A percentile compares a stretch with the other conserved stretches of the same genome.
These are phyloP conservation scores for Miopithecus talapoin DNA, from an alignment of 2,797 vertebrate species.

Conservation along the genomic window DNA sequence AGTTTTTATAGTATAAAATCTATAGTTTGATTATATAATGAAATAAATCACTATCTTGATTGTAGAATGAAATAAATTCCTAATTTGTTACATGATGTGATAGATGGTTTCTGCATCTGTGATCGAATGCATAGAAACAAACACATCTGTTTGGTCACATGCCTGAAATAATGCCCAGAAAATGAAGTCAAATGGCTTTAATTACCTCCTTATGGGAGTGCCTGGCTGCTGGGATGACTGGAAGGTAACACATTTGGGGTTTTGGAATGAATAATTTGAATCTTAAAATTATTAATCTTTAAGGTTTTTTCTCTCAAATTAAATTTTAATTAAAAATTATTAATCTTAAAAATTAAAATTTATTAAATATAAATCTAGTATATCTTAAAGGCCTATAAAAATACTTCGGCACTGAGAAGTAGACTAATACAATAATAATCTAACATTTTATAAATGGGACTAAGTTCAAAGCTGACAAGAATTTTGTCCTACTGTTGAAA, in stretches of 20 bases:
- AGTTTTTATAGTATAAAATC: neutral
- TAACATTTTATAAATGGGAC: neutral
- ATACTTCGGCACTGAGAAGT: neutral
- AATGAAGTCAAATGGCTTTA: neutral
- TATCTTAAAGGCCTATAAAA: neutral
- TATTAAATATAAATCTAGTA: neutral
- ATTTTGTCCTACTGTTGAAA: neutral
- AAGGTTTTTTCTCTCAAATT: neutral
- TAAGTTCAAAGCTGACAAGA: neutral
- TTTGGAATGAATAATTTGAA: neutral
- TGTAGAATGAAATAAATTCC: neutral
- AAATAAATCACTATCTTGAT: neutral
- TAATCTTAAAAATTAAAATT: neutral
- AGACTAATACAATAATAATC: neutral
- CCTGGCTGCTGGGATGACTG: neutral
- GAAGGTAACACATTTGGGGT: neutral
- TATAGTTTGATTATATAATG: neutral
- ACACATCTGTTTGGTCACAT: neutral
- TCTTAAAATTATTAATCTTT: neutral
- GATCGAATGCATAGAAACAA: neutral
- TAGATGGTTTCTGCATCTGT: neutral
- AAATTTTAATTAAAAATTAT: neutral
- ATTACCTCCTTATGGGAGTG: neutral
- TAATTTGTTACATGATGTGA: neutral
- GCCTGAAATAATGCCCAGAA: neutral